phyloP scores from a whole-genome alignment of 2,113 vertebrate species.

The Cnemophilus loriae region DNA sequence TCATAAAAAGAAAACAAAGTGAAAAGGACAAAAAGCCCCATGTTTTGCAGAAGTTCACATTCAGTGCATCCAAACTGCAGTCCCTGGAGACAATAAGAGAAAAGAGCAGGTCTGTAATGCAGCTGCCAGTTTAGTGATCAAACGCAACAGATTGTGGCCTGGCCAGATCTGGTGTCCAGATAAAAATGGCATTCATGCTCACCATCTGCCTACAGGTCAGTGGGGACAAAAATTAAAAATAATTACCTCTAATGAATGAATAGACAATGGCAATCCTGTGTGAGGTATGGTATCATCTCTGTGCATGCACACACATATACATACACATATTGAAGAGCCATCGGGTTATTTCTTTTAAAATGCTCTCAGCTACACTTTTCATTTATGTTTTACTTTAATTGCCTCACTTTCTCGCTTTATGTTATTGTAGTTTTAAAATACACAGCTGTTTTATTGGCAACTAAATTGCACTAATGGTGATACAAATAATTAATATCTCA shows the following conservation, averaged over 20 bases:
- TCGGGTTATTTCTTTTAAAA: neutral
- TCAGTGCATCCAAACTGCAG: slow-evolving; percentile 55
- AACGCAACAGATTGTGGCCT: slow-evolving; percentile 52
- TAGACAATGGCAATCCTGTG: slow-evolving; percentile 71
- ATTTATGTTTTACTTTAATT: neutral
- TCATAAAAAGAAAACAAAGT: slow-evolving; percentile 64
- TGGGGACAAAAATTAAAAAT: slow-evolving; percentile 75
- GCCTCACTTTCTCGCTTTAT: neutral
- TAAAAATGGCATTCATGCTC: slow-evolving; percentile 75
- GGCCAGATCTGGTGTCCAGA: slow-evolving; percentile 75
- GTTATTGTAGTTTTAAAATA: neutral
- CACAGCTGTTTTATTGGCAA: neutral
- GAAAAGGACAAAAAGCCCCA: slow-evolving; percentile 50
- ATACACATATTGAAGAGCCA: neutral
- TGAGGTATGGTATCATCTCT: slow-evolving; percentile 53
- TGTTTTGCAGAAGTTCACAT: slow-evolving; percentile 69
- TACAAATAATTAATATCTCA: neutral
- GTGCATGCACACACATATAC: neutral
- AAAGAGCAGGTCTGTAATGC: slow-evolving; percentile 57
- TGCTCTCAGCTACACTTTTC: neutral
- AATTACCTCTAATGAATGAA: slow-evolving; percentile 77
- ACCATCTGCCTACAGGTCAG: slow-evolving; percentile 79
- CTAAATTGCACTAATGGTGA: neutral
- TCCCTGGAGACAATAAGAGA: slow-evolving; percentile 37
- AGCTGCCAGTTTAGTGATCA: slow-evolving; percentile 66